These are phyloP conservation scores for Phthorimaea operculella DNA, from an alignment of 1,140 invertebrate species.

Conservation along the genomic window DNA sequence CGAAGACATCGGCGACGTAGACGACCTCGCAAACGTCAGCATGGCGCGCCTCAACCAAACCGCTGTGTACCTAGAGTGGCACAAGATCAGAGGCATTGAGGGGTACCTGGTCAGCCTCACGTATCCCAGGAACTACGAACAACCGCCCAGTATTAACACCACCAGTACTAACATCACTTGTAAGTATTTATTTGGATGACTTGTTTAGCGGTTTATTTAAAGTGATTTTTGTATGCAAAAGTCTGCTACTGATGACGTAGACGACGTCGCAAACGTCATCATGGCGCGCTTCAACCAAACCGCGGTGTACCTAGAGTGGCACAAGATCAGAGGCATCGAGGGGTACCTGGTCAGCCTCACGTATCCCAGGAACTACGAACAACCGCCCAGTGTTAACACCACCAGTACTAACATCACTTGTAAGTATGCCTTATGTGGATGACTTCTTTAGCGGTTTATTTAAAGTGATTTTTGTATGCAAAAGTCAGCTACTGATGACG, in stretches of 20 bases:
- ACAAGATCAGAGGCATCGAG: slow-evolving; percentile 68
- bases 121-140: slow-evolving; percentile 66
- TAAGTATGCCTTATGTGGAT: slow-evolving; percentile 31
- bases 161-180: slow-evolving; percentile 63
- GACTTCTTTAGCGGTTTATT: no score
- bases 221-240: no score
- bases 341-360: slow-evolving; percentile 71
- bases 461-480: no score
- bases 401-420: slow-evolving; percentile 63
- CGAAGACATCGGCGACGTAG: slow-evolving; percentile 72
- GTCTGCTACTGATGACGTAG: slow-evolving; percentile 67
- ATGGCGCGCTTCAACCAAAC: slow-evolving; percentile 62
- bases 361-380: slow-evolving; percentile 66
- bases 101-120: slow-evolving; percentile 71
- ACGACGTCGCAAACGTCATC: slow-evolving; percentile 69
- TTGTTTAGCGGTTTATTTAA: no score
- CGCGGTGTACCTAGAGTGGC: slow-evolving; percentile 72
- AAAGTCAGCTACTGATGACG: slow-evolving; percentile 46
- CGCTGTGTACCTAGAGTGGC: slow-evolving; percentile 72
- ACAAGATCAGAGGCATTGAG: slow-evolving; percentile 68
- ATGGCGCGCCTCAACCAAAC: slow-evolving; percentile 62
- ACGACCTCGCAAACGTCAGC: slow-evolving; percentile 70
- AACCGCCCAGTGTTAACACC: slow-evolving; percentile 41
- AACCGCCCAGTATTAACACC: slow-evolving; percentile 41
- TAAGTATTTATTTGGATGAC: slow-evolving; percentile 26